These are phyloP conservation scores for Melanotaenia maccullochi DNA, from an alignment of 2,797 vertebrate genomes.

Conservation along the genomic window DNA sequence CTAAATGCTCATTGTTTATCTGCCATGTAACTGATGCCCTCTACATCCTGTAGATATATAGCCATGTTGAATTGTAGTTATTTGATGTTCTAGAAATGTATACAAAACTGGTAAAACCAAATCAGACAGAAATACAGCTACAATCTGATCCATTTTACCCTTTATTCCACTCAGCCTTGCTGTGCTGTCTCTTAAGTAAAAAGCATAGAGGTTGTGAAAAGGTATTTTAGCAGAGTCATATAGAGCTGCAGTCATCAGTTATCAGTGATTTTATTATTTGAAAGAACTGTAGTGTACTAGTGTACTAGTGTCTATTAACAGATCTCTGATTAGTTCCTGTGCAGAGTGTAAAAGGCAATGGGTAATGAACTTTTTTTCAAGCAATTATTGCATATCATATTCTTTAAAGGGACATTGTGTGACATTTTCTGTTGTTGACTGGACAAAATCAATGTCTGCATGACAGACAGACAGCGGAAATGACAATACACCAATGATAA, in stretches of 20 bases:
- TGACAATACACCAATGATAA: too few relatives aligned
- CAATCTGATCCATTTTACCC: not conserved
- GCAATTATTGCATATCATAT: slow-evolving; percentile 1
- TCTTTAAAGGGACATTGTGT: not conserved
- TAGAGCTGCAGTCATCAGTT: not conserved
- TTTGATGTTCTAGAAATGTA: slow-evolving; percentile 12
- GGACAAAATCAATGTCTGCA: too few relatives aligned
- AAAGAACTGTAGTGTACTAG: not conserved
- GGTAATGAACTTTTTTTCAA: not conserved
- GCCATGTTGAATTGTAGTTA: not conserved
- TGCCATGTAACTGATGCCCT: not conserved
- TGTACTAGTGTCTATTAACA: not conserved
- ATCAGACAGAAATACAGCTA: not conserved
- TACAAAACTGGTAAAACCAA: slow-evolving; percentile 14
- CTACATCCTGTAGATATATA: slow-evolving; percentile 1
- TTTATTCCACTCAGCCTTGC: not conserved
- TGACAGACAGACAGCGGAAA: too few relatives aligned
- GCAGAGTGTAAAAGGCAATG: slow-evolving; percentile 3
- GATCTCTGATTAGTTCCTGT: slow-evolving; percentile 17
- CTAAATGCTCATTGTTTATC: slow-evolving; percentile 10
- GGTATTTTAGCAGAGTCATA: not conserved
- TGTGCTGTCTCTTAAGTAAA: not conserved
- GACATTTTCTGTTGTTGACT: too few relatives aligned
- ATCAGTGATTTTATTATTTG: slow-evolving; percentile 1
- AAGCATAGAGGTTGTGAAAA: not conserved